These are phyloP conservation scores for Lysiphlebus fabarum DNA, from an alignment of 1,140 invertebrate species.

Conservation along the genomic window DNA sequence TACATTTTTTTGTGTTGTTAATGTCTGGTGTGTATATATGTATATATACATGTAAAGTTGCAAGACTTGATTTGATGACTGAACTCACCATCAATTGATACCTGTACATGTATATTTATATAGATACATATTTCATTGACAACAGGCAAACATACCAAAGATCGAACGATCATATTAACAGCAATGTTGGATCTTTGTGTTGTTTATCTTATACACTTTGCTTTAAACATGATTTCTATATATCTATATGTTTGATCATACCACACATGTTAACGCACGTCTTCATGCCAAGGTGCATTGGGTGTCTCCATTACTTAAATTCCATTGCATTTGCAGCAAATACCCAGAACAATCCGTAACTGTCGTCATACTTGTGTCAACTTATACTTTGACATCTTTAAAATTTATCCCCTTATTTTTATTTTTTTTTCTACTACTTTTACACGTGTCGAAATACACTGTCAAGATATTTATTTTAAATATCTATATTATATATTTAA, in stretches of 20 bases:
- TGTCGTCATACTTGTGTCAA: conserved; percentile 4
- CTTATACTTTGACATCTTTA: conserved; percentile 21
- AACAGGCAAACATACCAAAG: no score
- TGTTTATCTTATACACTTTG: background rate
- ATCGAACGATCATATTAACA: no score
- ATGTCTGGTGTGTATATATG: no score
- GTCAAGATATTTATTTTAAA: background rate
- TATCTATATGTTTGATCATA: conserved; percentile 13
- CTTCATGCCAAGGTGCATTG: conserved; percentile 30
- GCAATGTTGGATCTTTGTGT: background rate
- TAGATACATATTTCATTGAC: background rate
- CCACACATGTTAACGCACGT: conserved; percentile 23
- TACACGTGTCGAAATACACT: background rate
- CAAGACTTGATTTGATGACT: no score
- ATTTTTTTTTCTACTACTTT: conserved; percentile 10
- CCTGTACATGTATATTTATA: no score
- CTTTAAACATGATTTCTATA: background rate
- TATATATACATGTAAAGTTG: no score
- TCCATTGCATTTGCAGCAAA: conserved; percentile 18
- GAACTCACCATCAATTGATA: no score
- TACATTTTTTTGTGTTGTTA: no score
- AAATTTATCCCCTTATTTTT: conserved; percentile 12
- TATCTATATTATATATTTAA: background rate
- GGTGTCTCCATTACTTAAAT: conserved; percentile 35
- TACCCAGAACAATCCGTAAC: conserved; percentile 1